Base-by-base conservation (phyloP, 2,113 vertebrate genomes). In the Oncorhynchus gorbuscha region DNA sequence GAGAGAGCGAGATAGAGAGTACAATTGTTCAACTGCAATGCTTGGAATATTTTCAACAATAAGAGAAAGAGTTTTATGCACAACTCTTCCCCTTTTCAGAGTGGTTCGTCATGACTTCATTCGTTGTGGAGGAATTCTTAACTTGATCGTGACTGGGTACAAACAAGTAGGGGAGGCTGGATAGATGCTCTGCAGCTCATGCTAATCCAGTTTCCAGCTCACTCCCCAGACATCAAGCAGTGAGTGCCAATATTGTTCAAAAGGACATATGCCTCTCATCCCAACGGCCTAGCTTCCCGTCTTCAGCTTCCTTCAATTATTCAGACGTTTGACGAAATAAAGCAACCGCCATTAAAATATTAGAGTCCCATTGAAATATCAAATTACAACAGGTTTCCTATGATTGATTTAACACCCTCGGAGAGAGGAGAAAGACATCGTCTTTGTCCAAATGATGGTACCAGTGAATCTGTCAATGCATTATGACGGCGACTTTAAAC, bases 281-380 rank as follows among this genome's bases (percentile, higher is more conserved):
- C 87, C 83, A 81, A 68, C 24, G 86, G 87, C 83, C 58, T 24
- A 14, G 69, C 62, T 79, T 85, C 84, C 84, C 84, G 85, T 80
- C 85, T 80, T 81, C 83, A 83, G 22, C 75, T 80, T 70, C 72
- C 73, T 77, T 90, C 71, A 89, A 88, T 90, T 86, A 91, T 89
- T 91, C 79, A 90, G 28, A n/a, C 82, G 55, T 79, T 77, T 70
- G 58, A 77, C 76, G 77, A 82, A 82, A 75, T 77, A 76, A 76
- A 79, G 39, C 9, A 45, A 9, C 39, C 78, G 75, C 68, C 35
- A 69, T 70, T 26, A 58, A 55, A 51, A 45, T 55, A 13, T 55
- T 55, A 62, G 74, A 80, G 28, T 32, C 13, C 48, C 35, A n/a
- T 66, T 66, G 65, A 58, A 26, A 58, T 64, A 79, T 77, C 61